phyloP scores from a whole-genome alignment of 2,888 invertebrate species.

The Rhagium mordax region DNA sequence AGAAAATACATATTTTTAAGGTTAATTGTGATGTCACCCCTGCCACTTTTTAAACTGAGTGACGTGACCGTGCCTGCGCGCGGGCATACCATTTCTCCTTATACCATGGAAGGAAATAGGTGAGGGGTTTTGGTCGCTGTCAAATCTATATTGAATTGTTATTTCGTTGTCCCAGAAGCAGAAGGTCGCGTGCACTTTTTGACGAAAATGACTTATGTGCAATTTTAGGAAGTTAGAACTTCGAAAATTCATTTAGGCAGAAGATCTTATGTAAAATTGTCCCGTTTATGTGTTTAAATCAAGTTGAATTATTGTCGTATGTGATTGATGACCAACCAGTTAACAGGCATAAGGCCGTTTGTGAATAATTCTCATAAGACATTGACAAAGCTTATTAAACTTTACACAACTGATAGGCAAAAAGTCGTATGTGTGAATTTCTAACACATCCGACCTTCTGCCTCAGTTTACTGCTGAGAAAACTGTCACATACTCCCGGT shows the following conservation, averaged over 20 bases:
- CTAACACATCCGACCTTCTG: not conserved
- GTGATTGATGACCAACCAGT: not conserved
- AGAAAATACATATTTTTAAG: too few species aligned
- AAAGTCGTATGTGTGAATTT: not conserved
- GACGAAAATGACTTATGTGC: not conserved
- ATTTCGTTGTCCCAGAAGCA: not conserved
- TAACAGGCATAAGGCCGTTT: slow-evolving; percentile 1
- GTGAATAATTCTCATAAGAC: not conserved
- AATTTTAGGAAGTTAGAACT: slow-evolving; percentile 1
- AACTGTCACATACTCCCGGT: not conserved
- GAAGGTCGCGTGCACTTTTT: not conserved
- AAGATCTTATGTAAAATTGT: slow-evolving; percentile 3
- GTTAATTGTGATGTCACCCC: too few species aligned
- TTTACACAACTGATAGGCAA: not conserved
- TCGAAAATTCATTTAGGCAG: slow-evolving; percentile 4
- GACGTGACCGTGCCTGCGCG: too few species aligned
- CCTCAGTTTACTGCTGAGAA: not conserved
- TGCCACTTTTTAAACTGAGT: too few species aligned
- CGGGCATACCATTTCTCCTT: too few species aligned
- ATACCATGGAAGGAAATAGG: too few species aligned
- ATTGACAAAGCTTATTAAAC: not conserved
- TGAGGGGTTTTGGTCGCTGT: too few species aligned
- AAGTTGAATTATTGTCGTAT: not conserved
- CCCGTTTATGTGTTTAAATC: slow-evolving; percentile 10
- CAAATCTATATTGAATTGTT: too few species aligned